A percentile compares a stretch with the other conserved stretches of the same genome.
These are phyloP conservation scores for Tortrix viridana DNA, from an alignment of 2,888 invertebrate species.

Conservation along the genomic window DNA sequence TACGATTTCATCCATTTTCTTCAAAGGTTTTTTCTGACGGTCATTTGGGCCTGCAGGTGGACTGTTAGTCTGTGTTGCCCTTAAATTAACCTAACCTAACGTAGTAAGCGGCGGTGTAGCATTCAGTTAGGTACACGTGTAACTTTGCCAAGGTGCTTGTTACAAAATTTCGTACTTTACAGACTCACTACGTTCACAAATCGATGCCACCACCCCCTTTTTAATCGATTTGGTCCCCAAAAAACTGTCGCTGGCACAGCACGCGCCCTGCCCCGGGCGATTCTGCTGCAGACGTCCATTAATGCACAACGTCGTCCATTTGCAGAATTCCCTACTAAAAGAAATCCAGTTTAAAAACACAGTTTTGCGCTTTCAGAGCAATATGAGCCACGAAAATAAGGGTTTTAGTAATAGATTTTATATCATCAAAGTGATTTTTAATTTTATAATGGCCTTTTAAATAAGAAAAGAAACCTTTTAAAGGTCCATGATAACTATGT, in stretches of 20 bases:
- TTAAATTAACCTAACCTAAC: no score
- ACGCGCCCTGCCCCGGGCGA: conserved; percentile 59
- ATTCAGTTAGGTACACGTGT: no score
- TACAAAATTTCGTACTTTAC: no score
- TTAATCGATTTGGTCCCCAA: conserved; percentile 30
- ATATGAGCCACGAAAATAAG: conserved; percentile 20
- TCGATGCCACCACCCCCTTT: conserved; percentile 27
- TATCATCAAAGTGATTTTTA: neutral
- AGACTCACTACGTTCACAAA: conserved; percentile 10
- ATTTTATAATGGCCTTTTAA: no score
- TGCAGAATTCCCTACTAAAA: conserved; percentile 63
- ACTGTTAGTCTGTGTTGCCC: no score
- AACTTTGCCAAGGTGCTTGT: no score
- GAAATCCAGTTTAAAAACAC: conserved; percentile 65
- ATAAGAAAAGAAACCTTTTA: neutral
- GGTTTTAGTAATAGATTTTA: neutral
- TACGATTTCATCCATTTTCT: no score
- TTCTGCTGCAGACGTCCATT: conserved; percentile 55
- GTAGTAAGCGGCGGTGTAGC: no score
- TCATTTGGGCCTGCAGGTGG: no score
- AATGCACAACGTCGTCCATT: conserved; percentile 64
- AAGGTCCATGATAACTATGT: conserved; percentile 19
- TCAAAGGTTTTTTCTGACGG: no score
- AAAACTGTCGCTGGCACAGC: conserved; percentile 45
- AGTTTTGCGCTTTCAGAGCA: conserved; percentile 31